These are phyloP conservation scores for Oryzias javanicus DNA, from an alignment of 2,113 vertebrate species.

Conservation along the genomic window DNA sequence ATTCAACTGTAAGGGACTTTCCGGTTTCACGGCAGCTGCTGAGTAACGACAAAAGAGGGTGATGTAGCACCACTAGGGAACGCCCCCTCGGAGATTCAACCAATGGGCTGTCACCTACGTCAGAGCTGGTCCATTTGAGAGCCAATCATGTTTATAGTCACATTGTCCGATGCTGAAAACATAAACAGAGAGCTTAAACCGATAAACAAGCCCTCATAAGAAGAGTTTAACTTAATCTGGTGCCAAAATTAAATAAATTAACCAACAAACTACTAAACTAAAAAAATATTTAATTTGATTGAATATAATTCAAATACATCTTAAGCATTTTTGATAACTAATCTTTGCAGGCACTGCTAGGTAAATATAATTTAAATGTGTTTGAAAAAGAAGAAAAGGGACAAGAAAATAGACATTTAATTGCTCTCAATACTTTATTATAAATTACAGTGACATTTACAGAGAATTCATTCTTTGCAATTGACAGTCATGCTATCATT, in stretches of 20 bases:
- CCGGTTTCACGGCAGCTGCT: slow-evolving; percentile 62
- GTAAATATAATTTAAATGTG: background rate
- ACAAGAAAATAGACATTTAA: slow-evolving; percentile 26
- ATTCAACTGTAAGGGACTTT: slow-evolving; percentile 63
- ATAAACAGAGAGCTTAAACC: slow-evolving; percentile 52
- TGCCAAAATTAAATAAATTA: too few relatives aligned
- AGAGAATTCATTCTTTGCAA: slow-evolving; percentile 58
- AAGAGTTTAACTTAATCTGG: background rate
- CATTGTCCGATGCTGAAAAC: slow-evolving; percentile 43
- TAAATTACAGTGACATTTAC: slow-evolving; percentile 71
- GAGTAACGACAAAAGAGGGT: slow-evolving; percentile 55
- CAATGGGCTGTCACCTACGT: slow-evolving; percentile 39
- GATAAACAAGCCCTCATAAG: slow-evolving; percentile 14
- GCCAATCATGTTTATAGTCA: slow-evolving; percentile 52
- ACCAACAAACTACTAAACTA: too few relatives aligned
- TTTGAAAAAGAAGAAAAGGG: slow-evolving; percentile 3
- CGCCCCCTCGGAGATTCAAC: slow-evolving; percentile 31
- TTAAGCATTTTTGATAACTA: too few relatives aligned
- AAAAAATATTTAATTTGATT: too few relatives aligned
- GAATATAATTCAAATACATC: too few relatives aligned
- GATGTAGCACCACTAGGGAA: slow-evolving; percentile 52
- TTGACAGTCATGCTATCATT: slow-evolving; percentile 54
- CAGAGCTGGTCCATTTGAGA: background rate
- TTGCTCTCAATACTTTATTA: slow-evolving; percentile 57
- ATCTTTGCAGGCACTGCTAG: background rate